phyloP scores from a whole-genome alignment of 2,888 invertebrate species.

The Ryuthela nishihirai region DNA sequence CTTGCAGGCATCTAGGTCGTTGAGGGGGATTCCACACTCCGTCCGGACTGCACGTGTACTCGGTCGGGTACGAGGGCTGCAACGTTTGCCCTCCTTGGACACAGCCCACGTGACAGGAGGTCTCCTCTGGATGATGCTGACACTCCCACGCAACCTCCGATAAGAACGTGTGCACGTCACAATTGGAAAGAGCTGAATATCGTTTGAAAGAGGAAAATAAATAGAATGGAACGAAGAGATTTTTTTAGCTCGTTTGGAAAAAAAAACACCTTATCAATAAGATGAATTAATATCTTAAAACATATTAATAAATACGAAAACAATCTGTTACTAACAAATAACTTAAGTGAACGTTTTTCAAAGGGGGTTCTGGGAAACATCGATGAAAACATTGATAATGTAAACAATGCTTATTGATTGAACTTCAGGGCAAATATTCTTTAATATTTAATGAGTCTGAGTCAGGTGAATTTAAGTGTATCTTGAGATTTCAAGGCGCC shows the following conservation, averaged over 20 bases:
- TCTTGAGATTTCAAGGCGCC: too few relatives aligned
- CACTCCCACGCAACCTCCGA: slow-evolving; percentile 13
- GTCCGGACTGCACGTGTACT: slow-evolving; percentile 18
- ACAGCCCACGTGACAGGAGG: slow-evolving; percentile 15
- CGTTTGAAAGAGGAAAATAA: too few relatives aligned
- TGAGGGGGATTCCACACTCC: slow-evolving; percentile 23
- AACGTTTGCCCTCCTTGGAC: neutral
- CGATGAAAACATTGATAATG: too few relatives aligned
- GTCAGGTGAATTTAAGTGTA: too few relatives aligned
- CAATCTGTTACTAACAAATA: too few relatives aligned
- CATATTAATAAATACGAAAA: too few relatives aligned
- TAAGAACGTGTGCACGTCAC: slow-evolving; percentile 16
- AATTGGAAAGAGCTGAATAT: slow-evolving; percentile 16
- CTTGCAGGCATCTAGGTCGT: slow-evolving; percentile 17
- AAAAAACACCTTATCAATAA: neutral
- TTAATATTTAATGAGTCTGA: too few relatives aligned
- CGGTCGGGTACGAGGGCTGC: slow-evolving; percentile 6
- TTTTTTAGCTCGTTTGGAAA: neutral
- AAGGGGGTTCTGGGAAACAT: too few relatives aligned
- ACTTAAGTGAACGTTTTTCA: too few relatives aligned
- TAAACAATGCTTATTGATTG: too few relatives aligned
- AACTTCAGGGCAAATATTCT: too few relatives aligned
- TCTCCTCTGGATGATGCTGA: slow-evolving; percentile 1
- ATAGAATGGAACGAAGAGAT: neutral
- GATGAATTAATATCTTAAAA: too few relatives aligned